Percentiles rank a stretch among this genome's conserved stretches.
phyloP scores from a whole-genome alignment of 2,113 vertebrate species.

The Pterocles burchelli region DNA sequence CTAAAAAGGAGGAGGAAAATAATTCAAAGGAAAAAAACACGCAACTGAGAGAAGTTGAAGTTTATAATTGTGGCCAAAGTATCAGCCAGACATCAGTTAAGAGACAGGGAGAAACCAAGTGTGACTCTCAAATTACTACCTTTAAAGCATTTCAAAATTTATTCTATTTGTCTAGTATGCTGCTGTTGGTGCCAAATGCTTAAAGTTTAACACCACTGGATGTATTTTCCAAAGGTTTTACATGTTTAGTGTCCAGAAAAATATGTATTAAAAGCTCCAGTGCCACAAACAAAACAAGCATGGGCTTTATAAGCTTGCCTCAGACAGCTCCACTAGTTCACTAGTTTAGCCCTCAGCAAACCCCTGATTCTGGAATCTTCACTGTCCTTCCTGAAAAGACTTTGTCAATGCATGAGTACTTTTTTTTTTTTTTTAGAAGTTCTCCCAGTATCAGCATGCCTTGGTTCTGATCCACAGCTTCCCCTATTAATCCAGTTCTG shows the following conservation, averaged over 20 bases:
- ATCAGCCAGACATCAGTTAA: neutral
- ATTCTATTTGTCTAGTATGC: too few species aligned
- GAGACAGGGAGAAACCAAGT: neutral
- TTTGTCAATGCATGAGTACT: neutral
- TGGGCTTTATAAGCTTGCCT: neutral
- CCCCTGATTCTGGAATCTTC: neutral
- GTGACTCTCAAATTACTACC: neutral
- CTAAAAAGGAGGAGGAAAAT: neutral
- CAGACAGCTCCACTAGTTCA: neutral
- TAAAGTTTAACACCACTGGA: neutral
- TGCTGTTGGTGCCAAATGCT: neutral
- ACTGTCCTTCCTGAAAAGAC: neutral
- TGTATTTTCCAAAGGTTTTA: neutral
- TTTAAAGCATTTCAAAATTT: neutral
- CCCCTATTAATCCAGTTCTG: neutral
- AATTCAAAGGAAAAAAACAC: neutral
- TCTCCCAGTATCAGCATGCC: neutral
- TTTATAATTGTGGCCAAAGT: neutral
- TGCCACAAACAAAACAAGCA: neutral
- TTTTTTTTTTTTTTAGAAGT: neutral
- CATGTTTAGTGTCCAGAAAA: neutral
- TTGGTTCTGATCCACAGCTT: conserved; percentile 4
- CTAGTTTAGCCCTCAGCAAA: neutral
- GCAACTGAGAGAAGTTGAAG: neutral
- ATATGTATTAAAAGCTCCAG: neutral